A percentile compares a stretch with the other conserved stretches of the same genome.
phyloP scores from a whole-genome alignment of 2,888 invertebrate species.

The Hypomecis punctinalis region DNA sequence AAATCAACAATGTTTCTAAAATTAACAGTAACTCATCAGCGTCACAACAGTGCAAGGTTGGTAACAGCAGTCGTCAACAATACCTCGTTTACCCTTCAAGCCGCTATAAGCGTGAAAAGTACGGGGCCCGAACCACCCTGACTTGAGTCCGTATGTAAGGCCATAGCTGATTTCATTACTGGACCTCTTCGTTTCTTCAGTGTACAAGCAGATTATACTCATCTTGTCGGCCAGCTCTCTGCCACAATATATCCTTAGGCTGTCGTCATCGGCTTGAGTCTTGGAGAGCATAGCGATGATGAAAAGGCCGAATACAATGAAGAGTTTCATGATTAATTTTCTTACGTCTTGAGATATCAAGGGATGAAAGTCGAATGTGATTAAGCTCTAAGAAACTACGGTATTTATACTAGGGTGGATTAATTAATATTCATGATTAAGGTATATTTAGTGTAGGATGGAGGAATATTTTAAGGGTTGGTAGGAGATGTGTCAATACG shows the following conservation, averaged over 20 bases:
- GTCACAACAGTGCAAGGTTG: not conserved
- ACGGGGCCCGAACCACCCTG: not conserved
- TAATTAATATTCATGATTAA: slow-evolving; percentile 1
- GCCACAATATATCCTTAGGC: not conserved
- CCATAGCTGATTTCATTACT: not conserved
- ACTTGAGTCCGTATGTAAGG: not conserved
- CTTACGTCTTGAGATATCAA: not conserved
- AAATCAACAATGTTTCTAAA: too few species aligned
- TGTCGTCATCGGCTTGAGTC: not conserved
- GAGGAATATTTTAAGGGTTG: not conserved
- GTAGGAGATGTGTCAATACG: not conserved
- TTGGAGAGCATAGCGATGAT: not conserved
- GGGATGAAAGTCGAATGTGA: slow-evolving; percentile 2
- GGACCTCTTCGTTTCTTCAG: slow-evolving; percentile 1
- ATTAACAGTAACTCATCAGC: not conserved
- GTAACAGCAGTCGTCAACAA: slow-evolving; percentile 1
- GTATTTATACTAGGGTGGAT: slow-evolving; percentile 3
- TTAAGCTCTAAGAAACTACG: not conserved
- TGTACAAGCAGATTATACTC: not conserved
- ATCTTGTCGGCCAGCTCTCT: not conserved
- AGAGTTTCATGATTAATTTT: not conserved
- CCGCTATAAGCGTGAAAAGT: not conserved
- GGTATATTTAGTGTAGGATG: not conserved
- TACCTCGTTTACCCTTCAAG: not conserved
- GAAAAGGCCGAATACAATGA: not conserved